Evolutionary conservation across 2,888 invertebrate species (phyloP).

Genomic region (Carabus problematicus): DNA sequence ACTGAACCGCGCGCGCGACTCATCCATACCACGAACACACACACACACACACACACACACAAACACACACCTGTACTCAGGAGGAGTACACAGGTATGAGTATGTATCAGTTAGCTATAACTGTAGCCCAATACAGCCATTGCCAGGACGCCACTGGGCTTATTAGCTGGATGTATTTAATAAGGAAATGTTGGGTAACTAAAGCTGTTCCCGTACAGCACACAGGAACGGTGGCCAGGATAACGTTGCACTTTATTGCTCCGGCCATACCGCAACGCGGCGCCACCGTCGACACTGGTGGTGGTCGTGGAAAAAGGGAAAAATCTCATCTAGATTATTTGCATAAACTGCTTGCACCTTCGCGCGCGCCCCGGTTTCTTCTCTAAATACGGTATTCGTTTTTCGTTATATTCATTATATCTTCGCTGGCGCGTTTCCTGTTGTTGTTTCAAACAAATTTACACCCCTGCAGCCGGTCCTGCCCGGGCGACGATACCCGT

Average conservation of each 20-base stretch:
- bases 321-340: slow-evolving; percentile 62
- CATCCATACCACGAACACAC: not conserved
- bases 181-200: slow-evolving; percentile 59
- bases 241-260: slow-evolving; percentile 58
- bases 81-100: not conserved
- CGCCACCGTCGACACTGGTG: too few relatives aligned
- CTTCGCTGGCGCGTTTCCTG: not conserved
- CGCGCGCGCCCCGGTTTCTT: too few relatives aligned
- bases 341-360: slow-evolving; percentile 57
- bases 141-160: slow-evolving; percentile 49
- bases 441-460: slow-evolving; percentile 38
- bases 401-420: slow-evolving; percentile 13
- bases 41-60: too few relatives aligned
- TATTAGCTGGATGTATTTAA: slow-evolving; percentile 59
- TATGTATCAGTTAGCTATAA: too few relatives aligned
- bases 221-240: slow-evolving; percentile 49
- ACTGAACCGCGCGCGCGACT: slow-evolving; percentile 2
- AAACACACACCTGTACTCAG: not conserved
- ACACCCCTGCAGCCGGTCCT: slow-evolving; percentile 50
- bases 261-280: slow-evolving; percentile 41
- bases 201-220: slow-evolving; percentile 45
- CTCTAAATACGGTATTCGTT: not conserved
- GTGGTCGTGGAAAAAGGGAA: slow-evolving; percentile 54
- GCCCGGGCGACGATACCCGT: slow-evolving; percentile 57
- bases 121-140: not conserved